Base-by-base conservation (phyloP, 23 tunicate genomes). In the Styela plicata region DNA sequence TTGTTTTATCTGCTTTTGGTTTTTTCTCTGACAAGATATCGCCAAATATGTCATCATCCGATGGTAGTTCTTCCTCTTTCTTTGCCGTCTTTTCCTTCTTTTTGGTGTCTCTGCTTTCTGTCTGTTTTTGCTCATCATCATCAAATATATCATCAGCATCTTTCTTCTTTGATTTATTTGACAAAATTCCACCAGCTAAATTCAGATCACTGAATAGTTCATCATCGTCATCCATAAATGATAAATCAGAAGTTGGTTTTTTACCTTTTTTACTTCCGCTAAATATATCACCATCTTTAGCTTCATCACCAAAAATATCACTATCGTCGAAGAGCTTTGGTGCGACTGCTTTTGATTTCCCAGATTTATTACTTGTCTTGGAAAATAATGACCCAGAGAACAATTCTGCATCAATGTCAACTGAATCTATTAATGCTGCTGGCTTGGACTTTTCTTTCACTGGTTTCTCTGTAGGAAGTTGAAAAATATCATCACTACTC, bases 11-110 rank as follows among this genome's bases (percentile, higher is more conserved):
- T 5, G 57, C 7, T 67, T 67, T 67, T 18, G 31, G 31, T 25
- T 67, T 67, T 67, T 19, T 0, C 0, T 29, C 71, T 25, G 31
- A 17, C 19, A 27, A n/a, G 13, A 76, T 1, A 76, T 76, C 81
- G 17, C 66, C 81, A 53, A 76, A 76, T 24, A 76, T 44, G 17
- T 76, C 81, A 76, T 76, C 81, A 76, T 52, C 81, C 22, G 36
- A 28, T 24, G 65, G 31, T 3, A 26, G 3, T 27, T 31, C 36
- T 2, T 16, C 17, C 37, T 26, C 37, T 30, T 20, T 21, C 17
- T 30, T 32, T 71, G 77, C 3, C 23, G 36, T 32, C 32, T 31
- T 30, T 24, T 68, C 27, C 28, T 13, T 68, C 10, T 17, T 16
- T 68, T 68, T 68, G 31, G 24, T 68, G 27, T 29, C 24, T 30